Evolutionary conservation across 2,888 invertebrate species (phyloP), one percentile per base, ranked within the genome.

Genomic region (Nomada fucata): DNA sequence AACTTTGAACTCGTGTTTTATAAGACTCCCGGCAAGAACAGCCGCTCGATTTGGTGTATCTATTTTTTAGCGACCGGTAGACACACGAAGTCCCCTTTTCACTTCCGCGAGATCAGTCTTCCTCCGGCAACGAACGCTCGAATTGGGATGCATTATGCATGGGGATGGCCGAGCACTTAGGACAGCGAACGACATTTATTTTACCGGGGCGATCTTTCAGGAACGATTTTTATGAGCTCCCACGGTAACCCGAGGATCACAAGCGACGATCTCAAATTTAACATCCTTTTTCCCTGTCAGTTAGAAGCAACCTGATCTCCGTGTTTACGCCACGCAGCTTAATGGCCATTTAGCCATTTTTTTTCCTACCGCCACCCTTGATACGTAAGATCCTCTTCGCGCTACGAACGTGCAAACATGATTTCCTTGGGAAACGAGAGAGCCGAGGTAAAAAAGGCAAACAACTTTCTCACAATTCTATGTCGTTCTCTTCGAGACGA

Each of bases 101-200:
- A 2, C 60, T 23, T 29, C 20, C 15, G 20, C 7, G 72, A 50
- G 15, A 77, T 74, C 44, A 20, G 26, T 78, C 77, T 75, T 78
- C 53, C 23, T 75, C 61, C 29, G n/a, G n/a, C 68, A 11, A 26
- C 44, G 15, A 50, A 50, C 15, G 3, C 73, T 57, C 47, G 55
- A 60, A 76, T 26, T 3, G n/a, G 44, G 44, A 79, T 69, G 69
- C 76, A 79, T 79, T 42, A 79, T 79, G 69, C 69, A 76, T 69
- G 13, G 20, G 29, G 5, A 36, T 10, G 53, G 29, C 26, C 65
- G n/a, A 70, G 59, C 76, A 60, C 64, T 79, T 60, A 64, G 57
- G 53, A 13, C 55, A 10, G 59, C 23, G 59, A 23, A 53, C 52
- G 67, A 68, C 55, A 70, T 76, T 76, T 65, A 76, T 69, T 79